Conservation (phyloP, 1,140 invertebrate genomes). For the Hormaphis cornu region DNA sequence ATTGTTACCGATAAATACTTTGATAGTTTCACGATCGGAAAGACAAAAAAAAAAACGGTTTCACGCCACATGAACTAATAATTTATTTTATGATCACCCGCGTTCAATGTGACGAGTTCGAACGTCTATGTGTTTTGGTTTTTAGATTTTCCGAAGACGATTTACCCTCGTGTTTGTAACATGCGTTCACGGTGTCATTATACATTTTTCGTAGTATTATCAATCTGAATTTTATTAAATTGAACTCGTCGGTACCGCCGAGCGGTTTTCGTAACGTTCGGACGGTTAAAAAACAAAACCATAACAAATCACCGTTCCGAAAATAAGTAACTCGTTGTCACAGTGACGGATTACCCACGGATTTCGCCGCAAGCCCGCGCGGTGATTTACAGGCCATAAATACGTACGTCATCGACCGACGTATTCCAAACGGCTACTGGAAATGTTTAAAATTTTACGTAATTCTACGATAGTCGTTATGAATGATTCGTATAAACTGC, state of each 20-base stretch:
- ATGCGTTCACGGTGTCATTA: conserved; percentile 28
- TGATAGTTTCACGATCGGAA: too few species aligned
- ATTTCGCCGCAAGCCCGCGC: not conserved
- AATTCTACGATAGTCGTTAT: too few species aligned
- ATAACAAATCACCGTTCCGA: conserved; percentile 10
- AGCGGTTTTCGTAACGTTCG: not conserved
- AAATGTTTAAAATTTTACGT: too few species aligned
- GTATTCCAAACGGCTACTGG: too few species aligned
- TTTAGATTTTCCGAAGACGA: not conserved
- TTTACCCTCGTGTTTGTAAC: not conserved
- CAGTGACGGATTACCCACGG: conserved; percentile 9
- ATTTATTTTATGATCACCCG: too few species aligned
- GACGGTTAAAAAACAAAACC: not conserved
- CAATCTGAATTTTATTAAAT: conserved; percentile 21
- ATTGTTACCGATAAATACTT: not conserved
- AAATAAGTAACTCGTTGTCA: conserved; percentile 22
- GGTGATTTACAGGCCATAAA: not conserved
- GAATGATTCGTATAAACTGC: too few species aligned
- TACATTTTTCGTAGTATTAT: conserved; percentile 30
- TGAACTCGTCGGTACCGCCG: not conserved
- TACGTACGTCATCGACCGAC: not conserved
- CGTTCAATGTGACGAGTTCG: too few species aligned
- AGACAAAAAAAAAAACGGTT: too few species aligned
- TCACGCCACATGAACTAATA: too few species aligned
- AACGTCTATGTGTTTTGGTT: not conserved